Evolutionary conservation across 2,113 vertebrate species (phyloP).

Genomic region (Rhombomys opimus): DNA sequence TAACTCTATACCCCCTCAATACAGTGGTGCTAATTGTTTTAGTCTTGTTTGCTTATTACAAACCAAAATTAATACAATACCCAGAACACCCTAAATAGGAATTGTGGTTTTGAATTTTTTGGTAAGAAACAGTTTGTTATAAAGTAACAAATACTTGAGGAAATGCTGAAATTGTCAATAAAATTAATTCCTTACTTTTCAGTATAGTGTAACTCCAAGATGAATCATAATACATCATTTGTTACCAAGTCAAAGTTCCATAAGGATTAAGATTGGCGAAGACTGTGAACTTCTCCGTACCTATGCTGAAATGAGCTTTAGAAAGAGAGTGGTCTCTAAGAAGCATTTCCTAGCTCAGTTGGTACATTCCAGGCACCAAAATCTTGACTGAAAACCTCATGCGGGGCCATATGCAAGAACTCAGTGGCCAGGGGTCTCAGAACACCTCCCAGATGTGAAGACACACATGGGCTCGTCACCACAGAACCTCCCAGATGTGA

Average conservation of each 20-base stretch:
- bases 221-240: neutral
- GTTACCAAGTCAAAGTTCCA: conserved; percentile 20
- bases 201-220: conserved; percentile 11
- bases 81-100: neutral
- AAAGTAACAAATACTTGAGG: neutral
- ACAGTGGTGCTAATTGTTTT: neutral
- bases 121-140: conserved; percentile 33
- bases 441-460: neutral
- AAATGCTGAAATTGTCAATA: conserved; percentile 18
- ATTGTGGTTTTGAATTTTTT: neutral
- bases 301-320: neutral
- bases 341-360: neutral
- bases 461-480: neutral
- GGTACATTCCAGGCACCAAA: neutral
- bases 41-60: neutral
- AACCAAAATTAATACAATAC: conserved; percentile 30
- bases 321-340: neutral
- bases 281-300: neutral
- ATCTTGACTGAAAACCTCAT: neutral
- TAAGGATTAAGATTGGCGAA: conserved; percentile 20
- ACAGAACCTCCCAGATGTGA: neutral
- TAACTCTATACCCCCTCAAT: neutral
- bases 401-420: too few species aligned
- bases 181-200: conserved; percentile 25
- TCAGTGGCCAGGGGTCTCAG: neutral